Evolutionary conservation across 2,888 invertebrate species (phyloP).

Genomic region (Rhagonycha fulva): DNA sequence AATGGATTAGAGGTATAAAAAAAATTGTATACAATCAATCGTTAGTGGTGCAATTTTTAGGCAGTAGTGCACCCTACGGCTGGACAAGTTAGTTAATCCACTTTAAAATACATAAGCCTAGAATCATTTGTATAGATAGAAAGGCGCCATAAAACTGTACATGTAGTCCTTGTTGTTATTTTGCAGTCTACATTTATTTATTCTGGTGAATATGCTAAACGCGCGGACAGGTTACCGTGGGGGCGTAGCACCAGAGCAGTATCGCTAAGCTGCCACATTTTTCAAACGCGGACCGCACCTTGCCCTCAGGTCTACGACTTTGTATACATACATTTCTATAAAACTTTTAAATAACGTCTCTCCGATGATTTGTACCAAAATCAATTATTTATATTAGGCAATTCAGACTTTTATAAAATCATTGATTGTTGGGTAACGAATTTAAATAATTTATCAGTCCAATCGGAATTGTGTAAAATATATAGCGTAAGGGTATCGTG

Average conservation of each 20-base stretch:
- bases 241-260: slow-evolving; percentile 39
- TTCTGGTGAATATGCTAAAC: slow-evolving; percentile 34
- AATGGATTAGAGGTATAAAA: slow-evolving; percentile 14
- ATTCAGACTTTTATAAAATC: neutral
- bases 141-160: slow-evolving; percentile 12
- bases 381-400: neutral
- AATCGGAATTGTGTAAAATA: neutral
- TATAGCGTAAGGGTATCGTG: neutral
- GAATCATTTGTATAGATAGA: slow-evolving; percentile 22
- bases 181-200: slow-evolving; percentile 28
- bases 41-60: slow-evolving; percentile 32
- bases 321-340: slow-evolving; percentile 11
- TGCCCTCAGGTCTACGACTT: slow-evolving; percentile 37
- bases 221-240: slow-evolving; percentile 43
- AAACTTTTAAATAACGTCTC: slow-evolving; percentile 2
- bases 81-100: slow-evolving; percentile 14
- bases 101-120: slow-evolving; percentile 18
- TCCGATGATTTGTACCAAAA: neutral
- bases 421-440: neutral
- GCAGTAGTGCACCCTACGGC: slow-evolving; percentile 14
- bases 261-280: slow-evolving; percentile 42
- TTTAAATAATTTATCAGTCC: neutral
- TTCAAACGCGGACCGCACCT: slow-evolving; percentile 43
- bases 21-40: slow-evolving; percentile 33
- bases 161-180: slow-evolving; percentile 7